Conservation (phyloP, 1,140 invertebrate genomes). For the Lethrus apterus region DNA sequence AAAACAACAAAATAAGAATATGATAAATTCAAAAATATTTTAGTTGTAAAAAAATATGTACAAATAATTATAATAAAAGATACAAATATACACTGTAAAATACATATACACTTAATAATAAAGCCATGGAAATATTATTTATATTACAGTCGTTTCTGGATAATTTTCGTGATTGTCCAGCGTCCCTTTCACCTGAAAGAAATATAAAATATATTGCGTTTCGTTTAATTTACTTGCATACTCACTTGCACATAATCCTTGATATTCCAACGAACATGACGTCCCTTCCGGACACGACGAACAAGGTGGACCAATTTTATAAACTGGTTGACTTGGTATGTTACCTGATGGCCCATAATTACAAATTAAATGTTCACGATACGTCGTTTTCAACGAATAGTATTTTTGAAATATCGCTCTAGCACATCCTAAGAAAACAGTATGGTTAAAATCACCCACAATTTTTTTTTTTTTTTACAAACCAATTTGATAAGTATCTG, state of each 20-base stretch:
- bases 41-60: no score
- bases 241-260: constrained; percentile 27
- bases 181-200: no score
- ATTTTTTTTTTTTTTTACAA: neutral
- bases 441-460: constrained; percentile 8
- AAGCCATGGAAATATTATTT: no score
- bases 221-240: no score
- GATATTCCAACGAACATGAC: constrained; percentile 26
- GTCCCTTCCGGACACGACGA: constrained; percentile 28
- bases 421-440: constrained; percentile 25
- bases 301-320: constrained; percentile 29
- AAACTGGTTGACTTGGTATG: constrained; percentile 31
- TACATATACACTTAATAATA: no score
- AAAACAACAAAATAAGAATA: no score
- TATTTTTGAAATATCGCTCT: constrained; percentile 28
- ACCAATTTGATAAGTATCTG: constrained; percentile 32
- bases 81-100: no score
- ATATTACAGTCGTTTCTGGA: no score
- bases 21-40: no score
- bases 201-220: no score
- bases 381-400: constrained; percentile 18
- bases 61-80: no score
- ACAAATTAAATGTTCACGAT: constrained; percentile 37
- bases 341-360: constrained; percentile 45
- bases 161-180: no score